Conservation (phyloP, 2,888 invertebrate species). For the Nasonovia ribisnigri region DNA sequence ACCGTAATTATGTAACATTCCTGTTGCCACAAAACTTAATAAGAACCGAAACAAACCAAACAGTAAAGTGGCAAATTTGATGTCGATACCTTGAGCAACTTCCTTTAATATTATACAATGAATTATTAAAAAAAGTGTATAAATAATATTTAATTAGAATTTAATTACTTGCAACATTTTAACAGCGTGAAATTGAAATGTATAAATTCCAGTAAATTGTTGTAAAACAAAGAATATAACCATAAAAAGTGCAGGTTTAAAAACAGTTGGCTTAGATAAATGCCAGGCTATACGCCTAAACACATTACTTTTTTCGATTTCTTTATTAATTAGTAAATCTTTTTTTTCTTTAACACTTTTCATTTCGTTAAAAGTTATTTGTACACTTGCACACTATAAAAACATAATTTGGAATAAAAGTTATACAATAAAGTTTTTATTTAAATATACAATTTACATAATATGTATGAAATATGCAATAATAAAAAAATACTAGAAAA, state of each 20-base stretch:
- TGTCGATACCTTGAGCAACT: slow-evolving; percentile 30
- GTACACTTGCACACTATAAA: slow-evolving; percentile 10
- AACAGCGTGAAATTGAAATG: slow-evolving; percentile 58
- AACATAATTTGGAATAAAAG: neutral
- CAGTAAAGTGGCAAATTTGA: slow-evolving; percentile 49
- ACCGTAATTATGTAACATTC: slow-evolving; percentile 56
- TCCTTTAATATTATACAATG: slow-evolving; percentile 33
- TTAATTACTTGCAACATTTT: slow-evolving; percentile 59
- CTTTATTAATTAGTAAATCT: slow-evolving; percentile 33
- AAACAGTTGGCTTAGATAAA: slow-evolving; percentile 54
- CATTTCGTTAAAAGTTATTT: slow-evolving; percentile 44
- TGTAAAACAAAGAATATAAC: slow-evolving; percentile 55
- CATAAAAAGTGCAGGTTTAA: slow-evolving; percentile 52
- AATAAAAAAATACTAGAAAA: neutral
- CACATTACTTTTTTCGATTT: slow-evolving; percentile 24
- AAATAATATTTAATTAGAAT: neutral
- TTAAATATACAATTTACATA: neutral
- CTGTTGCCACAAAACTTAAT: slow-evolving; percentile 62
- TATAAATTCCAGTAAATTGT: slow-evolving; percentile 65
- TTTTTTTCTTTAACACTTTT: slow-evolving; percentile 51
- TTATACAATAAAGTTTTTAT: neutral
- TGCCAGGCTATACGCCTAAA: slow-evolving; percentile 24
- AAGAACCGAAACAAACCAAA: slow-evolving; percentile 53
- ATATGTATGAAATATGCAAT: neutral
- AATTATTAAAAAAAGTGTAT: neutral